Conservation (phyloP, 2,113 vertebrate genomes). For the Canis aureus region DNA sequence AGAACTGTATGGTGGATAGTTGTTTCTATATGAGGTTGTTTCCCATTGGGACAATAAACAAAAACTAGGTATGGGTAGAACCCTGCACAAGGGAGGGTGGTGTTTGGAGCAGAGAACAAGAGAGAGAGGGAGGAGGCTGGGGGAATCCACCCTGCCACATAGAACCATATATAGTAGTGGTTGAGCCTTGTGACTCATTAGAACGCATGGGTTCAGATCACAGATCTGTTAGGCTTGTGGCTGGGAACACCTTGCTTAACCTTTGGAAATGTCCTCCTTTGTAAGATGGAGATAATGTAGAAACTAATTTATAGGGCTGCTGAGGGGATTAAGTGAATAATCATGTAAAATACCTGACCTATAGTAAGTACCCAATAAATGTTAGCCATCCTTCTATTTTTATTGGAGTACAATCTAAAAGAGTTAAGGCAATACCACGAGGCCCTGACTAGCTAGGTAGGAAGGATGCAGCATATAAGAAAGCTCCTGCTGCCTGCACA, state of each 20-base stretch:
- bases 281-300: not conserved
- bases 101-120: not conserved
- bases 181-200: not conserved
- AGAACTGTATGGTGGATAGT: not conserved
- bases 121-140: not conserved
- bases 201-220: not conserved
- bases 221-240: not conserved
- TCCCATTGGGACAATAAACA: not conserved
- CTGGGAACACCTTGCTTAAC: not conserved
- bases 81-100: not conserved
- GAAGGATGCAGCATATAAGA: not conserved
- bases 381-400: not conserved
- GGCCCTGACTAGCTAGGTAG: not conserved
- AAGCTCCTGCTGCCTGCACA: not conserved
- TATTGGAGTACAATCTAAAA: not conserved
- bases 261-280: not conserved
- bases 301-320: not conserved
- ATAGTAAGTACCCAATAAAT: not conserved
- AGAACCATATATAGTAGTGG: not conserved
- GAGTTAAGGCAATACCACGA: not conserved
- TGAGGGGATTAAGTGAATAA: not conserved
- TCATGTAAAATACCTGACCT: not conserved
- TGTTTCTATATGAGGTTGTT: not conserved
- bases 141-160: not conserved
- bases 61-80: not conserved